These are phyloP conservation scores for Columba guinea DNA, from an alignment of 2,797 vertebrate species.

Conservation along the genomic window DNA sequence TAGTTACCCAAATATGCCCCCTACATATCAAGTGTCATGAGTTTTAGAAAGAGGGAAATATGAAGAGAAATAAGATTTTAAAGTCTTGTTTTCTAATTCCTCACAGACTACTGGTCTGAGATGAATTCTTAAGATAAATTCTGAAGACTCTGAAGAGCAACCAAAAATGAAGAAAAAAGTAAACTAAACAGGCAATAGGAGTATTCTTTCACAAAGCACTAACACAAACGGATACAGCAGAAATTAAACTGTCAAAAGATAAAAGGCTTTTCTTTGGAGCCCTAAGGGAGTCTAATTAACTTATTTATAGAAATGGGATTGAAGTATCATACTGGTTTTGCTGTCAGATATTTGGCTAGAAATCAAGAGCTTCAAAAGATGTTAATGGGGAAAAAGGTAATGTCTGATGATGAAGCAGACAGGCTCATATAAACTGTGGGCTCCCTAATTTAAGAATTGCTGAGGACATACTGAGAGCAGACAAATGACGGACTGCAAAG, in stretches of 20 bases:
- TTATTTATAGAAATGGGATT: conserved; percentile 12
- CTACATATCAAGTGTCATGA: background rate
- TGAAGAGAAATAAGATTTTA: background rate
- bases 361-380: conserved; percentile 55
- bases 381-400: conserved; percentile 16
- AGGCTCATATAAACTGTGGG: background rate
- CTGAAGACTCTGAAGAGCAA: background rate
- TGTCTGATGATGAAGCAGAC: conserved; percentile 6
- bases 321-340: conserved; percentile 31
- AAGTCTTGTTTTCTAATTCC: background rate
- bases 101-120: background rate
- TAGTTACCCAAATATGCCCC: background rate
- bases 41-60: background rate
- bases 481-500: conserved; percentile 15
- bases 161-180: background rate
- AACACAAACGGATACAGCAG: background rate
- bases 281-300: conserved; percentile 57
- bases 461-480: background rate
- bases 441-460: conserved; percentile 48
- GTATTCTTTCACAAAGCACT: background rate
- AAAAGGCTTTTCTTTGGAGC: conserved; percentile 34
- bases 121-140: background rate
- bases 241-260: conserved; percentile 60
- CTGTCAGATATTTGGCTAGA: conserved; percentile 64
- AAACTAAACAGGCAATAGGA: background rate